Evolutionary conservation across 2,113 vertebrate species (phyloP).

Genomic region (Grammomys surdaster): DNA sequence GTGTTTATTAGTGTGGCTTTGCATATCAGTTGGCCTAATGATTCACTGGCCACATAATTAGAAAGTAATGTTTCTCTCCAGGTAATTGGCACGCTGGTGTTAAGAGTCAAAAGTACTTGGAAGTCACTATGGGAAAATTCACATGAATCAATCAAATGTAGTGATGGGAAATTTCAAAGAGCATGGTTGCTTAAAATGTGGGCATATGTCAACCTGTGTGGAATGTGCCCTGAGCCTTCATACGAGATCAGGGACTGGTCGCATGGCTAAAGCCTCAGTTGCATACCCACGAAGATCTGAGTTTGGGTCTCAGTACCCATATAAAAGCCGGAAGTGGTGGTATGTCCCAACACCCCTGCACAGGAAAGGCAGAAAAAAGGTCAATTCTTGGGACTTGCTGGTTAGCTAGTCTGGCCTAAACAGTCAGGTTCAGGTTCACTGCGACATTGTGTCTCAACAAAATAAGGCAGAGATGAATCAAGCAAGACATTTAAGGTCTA

Average conservation of each 20-base stretch:
- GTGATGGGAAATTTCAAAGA: not conserved
- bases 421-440: not conserved
- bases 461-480: not conserved
- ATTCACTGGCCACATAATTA: conserved; percentile 23
- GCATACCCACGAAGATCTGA: not conserved
- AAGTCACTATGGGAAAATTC: not conserved
- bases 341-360: not conserved
- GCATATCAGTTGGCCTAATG: conserved; percentile 5
- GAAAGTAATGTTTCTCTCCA: not conserved
- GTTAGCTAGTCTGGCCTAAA: not conserved
- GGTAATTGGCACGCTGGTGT: not conserved
- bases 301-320: not conserved
- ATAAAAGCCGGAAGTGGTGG: not conserved
- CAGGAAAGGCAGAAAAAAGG: not conserved
- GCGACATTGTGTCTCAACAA: not conserved
- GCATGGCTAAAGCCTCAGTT: too few species aligned
- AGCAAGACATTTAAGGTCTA: not conserved
- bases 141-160: not conserved
- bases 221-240: not conserved
- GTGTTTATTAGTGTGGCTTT: conserved; percentile 44
- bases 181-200: not conserved
- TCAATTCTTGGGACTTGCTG: not conserved
- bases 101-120: not conserved
- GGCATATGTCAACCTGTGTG: too few species aligned
- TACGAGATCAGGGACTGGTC: not conserved